Evolutionary conservation across 2,888 invertebrate genomes (phyloP).

Genomic region (Drosophila aldrichi): DNA sequence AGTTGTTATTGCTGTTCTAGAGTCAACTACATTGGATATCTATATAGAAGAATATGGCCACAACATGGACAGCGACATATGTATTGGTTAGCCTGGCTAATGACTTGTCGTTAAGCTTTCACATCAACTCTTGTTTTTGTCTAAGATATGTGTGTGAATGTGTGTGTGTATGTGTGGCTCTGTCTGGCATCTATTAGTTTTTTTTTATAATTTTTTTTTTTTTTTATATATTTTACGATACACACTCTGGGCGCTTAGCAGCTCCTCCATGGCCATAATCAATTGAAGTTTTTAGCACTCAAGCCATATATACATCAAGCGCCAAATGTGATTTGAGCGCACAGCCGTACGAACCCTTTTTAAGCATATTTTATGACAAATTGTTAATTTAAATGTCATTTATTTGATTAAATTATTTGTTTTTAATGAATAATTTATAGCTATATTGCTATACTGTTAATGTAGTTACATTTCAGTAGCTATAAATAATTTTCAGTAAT

Average conservation of each 20-base stretch:
- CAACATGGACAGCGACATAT: constrained; percentile 50
- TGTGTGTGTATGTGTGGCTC: constrained; percentile 1
- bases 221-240: constrained; percentile 42
- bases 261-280: constrained; percentile 28
- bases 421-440: neutral
- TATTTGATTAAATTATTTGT: neutral
- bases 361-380: constrained; percentile 1
- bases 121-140: constrained; percentile 40
- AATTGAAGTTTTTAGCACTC: constrained; percentile 51
- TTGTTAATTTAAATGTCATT: constrained; percentile 1
- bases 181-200: constrained; percentile 25
- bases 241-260: constrained; percentile 26
- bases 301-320: constrained; percentile 44
- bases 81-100: constrained; percentile 53
- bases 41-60: constrained; percentile 41
- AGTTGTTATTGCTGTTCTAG: constrained; percentile 29
- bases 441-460: too few species aligned
- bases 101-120: constrained; percentile 63
- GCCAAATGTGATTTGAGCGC: neutral
- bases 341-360: neutral
- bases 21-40: constrained; percentile 49
- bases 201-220: constrained; percentile 20
- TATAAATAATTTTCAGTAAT: too few species aligned
- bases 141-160: neutral
- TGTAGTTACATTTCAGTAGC: too few species aligned